Conservation (phyloP, 2,113 vertebrate genomes). For the Strix aluco region DNA sequence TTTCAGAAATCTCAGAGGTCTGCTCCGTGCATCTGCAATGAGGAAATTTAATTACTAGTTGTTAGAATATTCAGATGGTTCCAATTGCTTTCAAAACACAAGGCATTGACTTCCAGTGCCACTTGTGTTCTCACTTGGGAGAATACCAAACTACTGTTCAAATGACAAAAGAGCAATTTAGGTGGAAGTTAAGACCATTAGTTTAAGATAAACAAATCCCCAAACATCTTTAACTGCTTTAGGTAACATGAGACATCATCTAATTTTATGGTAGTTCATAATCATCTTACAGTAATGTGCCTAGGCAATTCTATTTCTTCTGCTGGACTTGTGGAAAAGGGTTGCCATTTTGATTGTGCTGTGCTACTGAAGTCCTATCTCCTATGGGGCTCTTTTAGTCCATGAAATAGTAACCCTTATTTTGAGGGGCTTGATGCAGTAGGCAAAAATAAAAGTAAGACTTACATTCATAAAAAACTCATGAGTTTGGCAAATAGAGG, state of each 20-base stretch:
- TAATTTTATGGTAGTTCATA: not conserved
- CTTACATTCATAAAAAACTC: not conserved
- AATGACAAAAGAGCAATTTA: not conserved
- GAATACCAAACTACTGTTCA: not conserved
- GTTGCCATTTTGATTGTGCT: not conserved
- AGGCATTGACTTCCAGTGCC: not conserved
- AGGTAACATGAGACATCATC: not conserved
- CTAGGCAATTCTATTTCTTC: not conserved
- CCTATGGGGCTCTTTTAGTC: not conserved
- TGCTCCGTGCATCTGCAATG: not conserved
- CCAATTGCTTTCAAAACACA: not conserved
- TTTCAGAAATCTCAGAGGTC: not conserved
- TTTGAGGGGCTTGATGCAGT: not conserved
- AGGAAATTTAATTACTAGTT: not conserved
- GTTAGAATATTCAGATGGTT: not conserved
- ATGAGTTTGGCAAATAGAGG: conserved; percentile 14
- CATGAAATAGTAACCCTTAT: not conserved
- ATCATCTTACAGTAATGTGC: not conserved
- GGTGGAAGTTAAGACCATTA: not conserved
- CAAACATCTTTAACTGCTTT: not conserved
- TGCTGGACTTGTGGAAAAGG: not conserved
- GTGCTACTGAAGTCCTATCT: not conserved
- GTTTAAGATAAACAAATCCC: not conserved
- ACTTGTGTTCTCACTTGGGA: not conserved
- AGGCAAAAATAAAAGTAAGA: conserved; percentile 21